Evolutionary conservation across 2,797 vertebrate genomes (phyloP), one percentile per base, ranked within the genome.

Genomic region (Sternotherus odoratus): DNA sequence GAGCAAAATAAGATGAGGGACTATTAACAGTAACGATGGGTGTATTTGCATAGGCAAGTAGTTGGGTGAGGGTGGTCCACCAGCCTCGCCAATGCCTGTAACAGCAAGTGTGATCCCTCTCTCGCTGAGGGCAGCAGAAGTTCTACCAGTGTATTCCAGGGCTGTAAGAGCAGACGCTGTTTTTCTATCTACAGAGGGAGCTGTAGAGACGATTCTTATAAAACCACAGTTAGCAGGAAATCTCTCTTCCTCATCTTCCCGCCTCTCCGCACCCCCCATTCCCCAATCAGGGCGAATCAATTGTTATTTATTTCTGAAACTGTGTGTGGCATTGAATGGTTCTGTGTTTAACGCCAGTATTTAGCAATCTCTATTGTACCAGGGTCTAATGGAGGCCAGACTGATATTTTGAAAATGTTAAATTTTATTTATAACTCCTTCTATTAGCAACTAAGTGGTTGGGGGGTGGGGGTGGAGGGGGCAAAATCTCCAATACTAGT

Each of bases 351-450:
- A 63, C 51, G 26, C 26, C 48, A 43, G 54, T 53, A 28, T 26
- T 6, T 56, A 79, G 28, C 5, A 51, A 33, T 75, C 63, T 77
- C 63, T 88, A 86, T 54, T 82, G 13, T 26, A 56, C 24, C 33
- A 88, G 36, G 10, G 46, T 53, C 74, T 83, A 94, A 87, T 57
- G 77, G 78, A 87, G 24, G n/a, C 39, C 60, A 54, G 56, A 79
- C 12, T 82, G 90, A 86, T 57, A 87, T n/a, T 83, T 85, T 46
- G 6, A 79, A 88, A 60, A 77, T 57, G 56, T 21, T 2, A 28
- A 86, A 51, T 23, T 91, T 75, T 49, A 49, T 26, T 91, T 90
- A 2, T 72, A 88, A 79, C 3, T 95, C 84, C 77, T 95, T 89
- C 75, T 83, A 66, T 12, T 49, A 53, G 69, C 83, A 93, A 49